Conservation (phyloP, 2,888 invertebrate species). For the Empis livida region DNA sequence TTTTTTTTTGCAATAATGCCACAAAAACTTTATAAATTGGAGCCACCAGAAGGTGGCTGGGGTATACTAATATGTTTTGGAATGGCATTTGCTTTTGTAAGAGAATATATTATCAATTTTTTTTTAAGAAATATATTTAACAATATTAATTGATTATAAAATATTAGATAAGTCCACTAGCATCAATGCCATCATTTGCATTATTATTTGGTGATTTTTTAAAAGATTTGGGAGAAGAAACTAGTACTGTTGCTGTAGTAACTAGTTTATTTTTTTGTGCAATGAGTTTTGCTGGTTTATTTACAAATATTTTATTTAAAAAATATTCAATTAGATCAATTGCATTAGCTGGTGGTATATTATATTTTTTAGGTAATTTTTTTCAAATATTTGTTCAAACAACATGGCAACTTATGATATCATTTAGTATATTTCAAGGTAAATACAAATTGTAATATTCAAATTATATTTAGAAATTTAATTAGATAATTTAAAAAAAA, state of each 20-base stretch:
- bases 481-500: neutral
- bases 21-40: slow-evolving; percentile 12
- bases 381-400: slow-evolving; percentile 48
- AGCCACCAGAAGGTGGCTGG: slow-evolving; percentile 67
- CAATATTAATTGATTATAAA: no score
- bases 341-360: slow-evolving; percentile 48
- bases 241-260: slow-evolving; percentile 54
- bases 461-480: neutral
- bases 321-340: slow-evolving; percentile 52
- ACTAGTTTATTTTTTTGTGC: slow-evolving; percentile 50
- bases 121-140: no score
- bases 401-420: slow-evolving; percentile 47
- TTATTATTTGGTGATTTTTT: slow-evolving; percentile 59
- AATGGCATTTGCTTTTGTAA: slow-evolving; percentile 61
- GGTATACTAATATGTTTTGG: slow-evolving; percentile 63
- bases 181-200: slow-evolving; percentile 55
- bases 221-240: slow-evolving; percentile 48
- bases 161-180: slow-evolving; percentile 48
- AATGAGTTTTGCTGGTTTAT: slow-evolving; percentile 44
- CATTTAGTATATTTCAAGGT: slow-evolving; percentile 48
- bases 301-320: slow-evolving; percentile 52
- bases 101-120: slow-evolving; percentile 27
- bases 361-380: slow-evolving; percentile 50
- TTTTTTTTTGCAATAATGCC: neutral
- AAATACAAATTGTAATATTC: neutral